Conservation (phyloP, 2,888 invertebrate species). For the Portevinia maculata region DNA sequence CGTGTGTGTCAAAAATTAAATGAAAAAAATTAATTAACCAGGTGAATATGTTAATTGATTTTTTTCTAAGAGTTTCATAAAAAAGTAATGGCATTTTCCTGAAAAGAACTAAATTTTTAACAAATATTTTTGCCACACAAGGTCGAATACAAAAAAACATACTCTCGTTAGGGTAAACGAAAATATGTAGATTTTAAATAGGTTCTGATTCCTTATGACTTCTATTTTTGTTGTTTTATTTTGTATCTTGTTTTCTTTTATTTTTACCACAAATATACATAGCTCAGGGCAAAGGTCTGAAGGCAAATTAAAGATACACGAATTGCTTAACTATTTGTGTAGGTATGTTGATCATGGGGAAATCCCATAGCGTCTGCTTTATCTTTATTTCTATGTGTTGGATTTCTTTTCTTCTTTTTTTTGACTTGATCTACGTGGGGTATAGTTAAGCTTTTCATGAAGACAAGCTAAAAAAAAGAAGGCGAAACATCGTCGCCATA, state of each 20-base stretch:
- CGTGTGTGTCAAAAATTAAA: too few relatives aligned
- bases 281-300: conserved; percentile 52
- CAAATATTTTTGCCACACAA: background rate
- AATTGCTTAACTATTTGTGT: conserved; percentile 32
- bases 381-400: conserved; percentile 16
- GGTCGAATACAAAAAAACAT: background rate
- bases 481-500: background rate
- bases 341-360: conserved; percentile 25
- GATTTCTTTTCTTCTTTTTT: conserved; percentile 6
- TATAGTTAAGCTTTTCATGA: conserved; percentile 16
- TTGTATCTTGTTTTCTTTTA: conserved; percentile 12
- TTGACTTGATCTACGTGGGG: conserved; percentile 22
- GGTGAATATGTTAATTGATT: too few relatives aligned
- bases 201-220: background rate
- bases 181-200: background rate
- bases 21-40: too few relatives aligned
- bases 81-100: too few relatives aligned
- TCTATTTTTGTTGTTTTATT: conserved; percentile 5
- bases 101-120: too few relatives aligned
- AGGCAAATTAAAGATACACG: conserved; percentile 44
- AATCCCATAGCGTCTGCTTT: conserved; percentile 27
- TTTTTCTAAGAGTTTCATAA: too few relatives aligned
- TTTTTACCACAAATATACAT: conserved; percentile 28
- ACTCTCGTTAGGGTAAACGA: background rate
- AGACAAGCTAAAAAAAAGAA: background rate